Percentiles rank a stretch among this genome's conserved stretches.
Conservation (phyloP, 2,113 vertebrate genomes). For the Archocentrus centrarchus region DNA sequence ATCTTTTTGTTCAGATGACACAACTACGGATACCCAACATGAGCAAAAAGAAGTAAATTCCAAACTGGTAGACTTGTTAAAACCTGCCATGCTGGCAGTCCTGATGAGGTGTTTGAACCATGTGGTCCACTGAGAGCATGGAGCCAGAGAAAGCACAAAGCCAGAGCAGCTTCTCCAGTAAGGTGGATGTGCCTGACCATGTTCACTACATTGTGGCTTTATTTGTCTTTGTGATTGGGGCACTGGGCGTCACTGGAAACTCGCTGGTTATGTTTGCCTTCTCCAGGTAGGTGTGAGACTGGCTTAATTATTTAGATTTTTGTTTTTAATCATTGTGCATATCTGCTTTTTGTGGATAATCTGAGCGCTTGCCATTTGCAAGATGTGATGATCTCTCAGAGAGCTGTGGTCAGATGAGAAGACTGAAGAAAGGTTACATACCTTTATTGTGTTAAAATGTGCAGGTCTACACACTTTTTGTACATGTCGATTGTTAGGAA, state of each 20-base stretch:
- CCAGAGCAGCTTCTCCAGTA: slow-evolving; percentile 73
- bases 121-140: slow-evolving; percentile 74
- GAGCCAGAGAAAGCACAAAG: slow-evolving; percentile 76
- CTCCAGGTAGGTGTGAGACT: slow-evolving; percentile 84
- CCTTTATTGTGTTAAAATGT: neutral
- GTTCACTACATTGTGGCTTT: slow-evolving; percentile 88
- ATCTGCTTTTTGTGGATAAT: slow-evolving; percentile 1
- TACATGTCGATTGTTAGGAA: neutral
- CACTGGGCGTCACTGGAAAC: slow-evolving; percentile 89
- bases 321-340: neutral
- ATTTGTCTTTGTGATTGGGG: slow-evolving; percentile 88
- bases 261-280: slow-evolving; percentile 92
- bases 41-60: slow-evolving; percentile 19
- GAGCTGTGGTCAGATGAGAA: too few relatives aligned
- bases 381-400: neutral
- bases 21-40: slow-evolving; percentile 24
- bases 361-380: neutral
- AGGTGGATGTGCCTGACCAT: slow-evolving; percentile 88
- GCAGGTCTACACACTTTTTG: neutral
- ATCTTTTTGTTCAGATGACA: neutral
- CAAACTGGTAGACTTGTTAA: neutral
- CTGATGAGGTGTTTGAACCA: slow-evolving; percentile 51
- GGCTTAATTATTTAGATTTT: neutral
- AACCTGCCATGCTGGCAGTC: slow-evolving; percentile 26
- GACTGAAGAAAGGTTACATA: neutral